Base-by-base conservation (phyloP, 1,140 invertebrate genomes). In the Leptinotarsa texana region DNA sequence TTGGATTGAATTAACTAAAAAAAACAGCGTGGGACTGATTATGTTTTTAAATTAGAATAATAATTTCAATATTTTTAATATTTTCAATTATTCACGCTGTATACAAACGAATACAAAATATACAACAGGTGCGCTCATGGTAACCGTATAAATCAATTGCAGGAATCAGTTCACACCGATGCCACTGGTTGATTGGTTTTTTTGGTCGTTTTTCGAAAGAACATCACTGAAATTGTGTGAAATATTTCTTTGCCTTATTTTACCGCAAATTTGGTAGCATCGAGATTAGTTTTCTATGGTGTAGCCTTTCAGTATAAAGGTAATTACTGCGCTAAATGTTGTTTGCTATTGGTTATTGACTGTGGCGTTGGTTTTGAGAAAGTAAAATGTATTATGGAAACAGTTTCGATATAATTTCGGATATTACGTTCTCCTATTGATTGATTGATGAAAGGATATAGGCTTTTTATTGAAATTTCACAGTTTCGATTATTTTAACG, bases 161-260 rank as follows among this genome's bases (percentile, higher is more conserved):
- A 62, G 21, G 61, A 74, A 77, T 74, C 74, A 69, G 63, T 79
- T 80, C 79, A 79, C 79, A 80, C 76, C 77, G 80, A 79, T 76
- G 77, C 72, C 61, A 62, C 69, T 70, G 75, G 69, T 65, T 78
- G 74, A 78, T 80, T 80, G 74, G 75, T 80, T 80, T 80, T 80
- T 80, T 78, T 51, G 49, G 17, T 61, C 51, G 24, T 72, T 63
- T 70, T 78, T 61, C 67, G 57, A 63, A 57, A 65, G 75, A 79
- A 73, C 74, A 61, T 47, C 71, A 75, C 71, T 79, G 75, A 81
- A 80, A 81, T 79, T 79, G 80, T 81, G 79, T 81, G 79, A 80
- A 81, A 81, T 81, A 78, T 73, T 79, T 79, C 79, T 75, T 76
- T 77, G 73, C 79, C 67, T 68, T 77, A 70, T 75, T 75, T 72